Percentiles rank a stretch among this genome's conserved stretches.
These are phyloP conservation scores for Ispidina picta DNA, from an alignment of 2,797 vertebrate species.

Conservation along the genomic window DNA sequence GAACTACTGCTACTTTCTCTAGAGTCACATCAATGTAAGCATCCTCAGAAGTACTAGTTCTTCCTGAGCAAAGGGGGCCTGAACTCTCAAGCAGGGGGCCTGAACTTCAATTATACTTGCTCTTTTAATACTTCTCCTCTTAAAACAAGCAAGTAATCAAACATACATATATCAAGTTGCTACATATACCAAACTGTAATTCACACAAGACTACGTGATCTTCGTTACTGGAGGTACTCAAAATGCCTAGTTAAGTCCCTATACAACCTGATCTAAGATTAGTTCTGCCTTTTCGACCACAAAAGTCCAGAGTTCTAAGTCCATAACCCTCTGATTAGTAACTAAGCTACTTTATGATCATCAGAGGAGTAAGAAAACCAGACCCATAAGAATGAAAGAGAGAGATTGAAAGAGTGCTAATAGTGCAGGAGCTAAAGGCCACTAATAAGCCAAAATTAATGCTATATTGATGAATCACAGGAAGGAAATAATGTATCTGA, in stretches of 20 bases:
- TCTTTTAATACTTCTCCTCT: neutral
- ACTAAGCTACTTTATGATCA: neutral
- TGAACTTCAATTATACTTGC: neutral
- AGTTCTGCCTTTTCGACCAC: neutral
- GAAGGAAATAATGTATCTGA: neutral
- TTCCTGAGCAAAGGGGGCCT: neutral
- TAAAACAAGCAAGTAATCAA: neutral
- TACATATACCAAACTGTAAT: neutral
- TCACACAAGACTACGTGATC: neutral
- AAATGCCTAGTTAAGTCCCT: neutral
- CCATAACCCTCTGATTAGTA: neutral
- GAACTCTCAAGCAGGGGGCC: neutral
- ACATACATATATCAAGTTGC: neutral
- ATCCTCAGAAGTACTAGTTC: neutral
- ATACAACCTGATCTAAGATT: neutral
- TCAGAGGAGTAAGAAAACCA: neutral
- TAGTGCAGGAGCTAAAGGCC: neutral
- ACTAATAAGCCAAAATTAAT: neutral
- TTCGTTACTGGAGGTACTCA: neutral
- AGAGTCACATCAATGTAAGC: neutral
- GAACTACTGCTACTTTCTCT: neutral
- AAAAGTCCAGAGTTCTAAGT: neutral
- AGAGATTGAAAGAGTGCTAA: neutral
- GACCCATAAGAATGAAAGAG: neutral
- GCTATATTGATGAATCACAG: neutral